Base-by-base conservation (phyloP, 2,113 vertebrate genomes). In the Nestor notabilis region DNA sequence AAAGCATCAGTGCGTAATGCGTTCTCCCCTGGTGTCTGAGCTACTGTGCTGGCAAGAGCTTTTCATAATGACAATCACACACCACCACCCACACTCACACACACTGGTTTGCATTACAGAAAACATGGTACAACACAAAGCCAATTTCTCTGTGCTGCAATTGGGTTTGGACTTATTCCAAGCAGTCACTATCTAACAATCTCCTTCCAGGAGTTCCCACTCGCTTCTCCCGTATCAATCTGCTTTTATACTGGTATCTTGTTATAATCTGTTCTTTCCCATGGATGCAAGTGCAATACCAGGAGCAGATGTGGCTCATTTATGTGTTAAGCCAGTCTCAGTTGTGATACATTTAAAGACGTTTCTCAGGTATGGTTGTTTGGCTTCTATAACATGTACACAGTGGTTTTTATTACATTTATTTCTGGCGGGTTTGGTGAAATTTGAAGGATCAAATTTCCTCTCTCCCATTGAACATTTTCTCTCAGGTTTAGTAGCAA, bases 1-100 rank as follows among this genome's bases (percentile, higher is more conserved):
- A 91, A 93, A 94, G 91, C 93, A 83, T 80, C 95, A 91, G 93
- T 2, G 66, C 66, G 84, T 66, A 78, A 91, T 17, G 58, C 84
- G 28, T 95, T 95, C 93, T 95, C 93, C 96, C 95, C 95, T 13
- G 83, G 78, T 88, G 91, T 92, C 87, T 47, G 68, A 78, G 96
- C 96, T 97, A 97, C 97, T 68, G 95, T 97, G 96, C 94, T 97
- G 96, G 96, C 96, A 96, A 77, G 55, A 83, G 94, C 93, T 66
- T 72, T 23, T 66, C 24, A 7, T 90, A 91, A 95, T 37, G 96
- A 88, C 96, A 97, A 70, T 95, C 96, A 74, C 96, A 91, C 24
- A 60, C 95, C 89, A 53, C 35, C 76, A 8, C 53, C 35, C 24
- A 12, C 24, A 41, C 53, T 7, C 43, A 0, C 92, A 35, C 89